Base-by-base conservation (phyloP, 2,888 invertebrate species). In the Ichneumoninae sp. region DNA sequence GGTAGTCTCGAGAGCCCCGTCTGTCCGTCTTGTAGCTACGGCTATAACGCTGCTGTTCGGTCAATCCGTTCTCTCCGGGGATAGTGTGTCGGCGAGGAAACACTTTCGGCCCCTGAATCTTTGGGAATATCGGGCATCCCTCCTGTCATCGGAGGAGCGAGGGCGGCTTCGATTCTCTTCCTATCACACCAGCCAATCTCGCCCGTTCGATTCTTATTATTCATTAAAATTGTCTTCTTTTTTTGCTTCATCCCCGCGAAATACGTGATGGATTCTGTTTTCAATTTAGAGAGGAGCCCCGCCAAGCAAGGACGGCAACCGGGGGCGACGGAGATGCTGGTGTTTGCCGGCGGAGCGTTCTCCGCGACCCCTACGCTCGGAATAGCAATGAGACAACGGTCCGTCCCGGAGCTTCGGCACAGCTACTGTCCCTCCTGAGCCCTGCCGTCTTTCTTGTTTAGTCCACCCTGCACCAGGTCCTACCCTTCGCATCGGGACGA, bases 211-310 rank as follows among this genome's bases (percentile, higher is more conserved):
- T 89, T 86, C 91, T 92, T 92, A 92, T 93, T 92, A 92, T 93
- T 93, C 93, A 93, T 93, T 93, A 92, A 93, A 92, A 93, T 93
- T 92, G 92, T 91, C 92, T 91, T 89, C 92, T 91, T 90, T 68
- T 77, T 77, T 54, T 52, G 22, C 66, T 60, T 78, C 66, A 36
- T 72, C 77, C 91, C 89, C 90, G 88, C 90, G 89, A 90, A 89
- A 93, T 93, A 93, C 93, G 93, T 93, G 93, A 93, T 93, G 93
- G 93, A 93, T 93, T 92, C 91, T 92, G 90, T 91, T 93, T 93
- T 93, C 93, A 93, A 93, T 93, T 93, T 93, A 90, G 91, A 88
- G 89, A 88, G 89, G 91, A 92, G 91, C 92, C 93, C 93, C 89
- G 90, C 92, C 91, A 92, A 87, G 92, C 88, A 87, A 88, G 88